Evolutionary conservation across 2,888 invertebrate genomes (phyloP), one percentile per base, ranked within the genome.

Genomic region (Hybos culiciformis): DNA sequence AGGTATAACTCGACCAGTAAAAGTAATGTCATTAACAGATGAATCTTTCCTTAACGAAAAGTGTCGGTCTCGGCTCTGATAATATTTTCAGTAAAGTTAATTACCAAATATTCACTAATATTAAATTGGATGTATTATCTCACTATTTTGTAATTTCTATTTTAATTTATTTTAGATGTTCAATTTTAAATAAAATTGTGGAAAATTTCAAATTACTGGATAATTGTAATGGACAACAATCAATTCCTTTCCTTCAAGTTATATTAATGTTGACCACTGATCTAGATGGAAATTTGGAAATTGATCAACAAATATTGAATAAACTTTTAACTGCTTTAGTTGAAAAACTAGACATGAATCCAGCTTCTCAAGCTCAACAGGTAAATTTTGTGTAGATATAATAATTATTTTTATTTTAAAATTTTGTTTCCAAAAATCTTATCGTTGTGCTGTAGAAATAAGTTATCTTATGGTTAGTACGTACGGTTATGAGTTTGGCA

Each of bases 201-300:
- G 79, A 82, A 46, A 80, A 86, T 50, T 69, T 93, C 52, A 83
- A 84, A 0, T 75, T 78, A 39, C 67, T 93, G 42, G 74, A 81
- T 51, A 71, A 77, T 37, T 75, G 86, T 48, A 84, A 84, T 18
- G 93, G 93, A 3, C 78, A 87, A 7, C 73, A 87, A 47, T 82
- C 86, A 17, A 87, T 94, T 58, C 93, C 94, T 0, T 87, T 88
- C 57, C 80, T 94, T 62, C 93, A 94, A 76, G 87, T 85, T 49
- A 74, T 93, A 4, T 71, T 92, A 9, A 90, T 92, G 83, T 68
- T 93, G 41, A 87, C 88, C 1, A 80, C 83, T 8, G 92, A 93
- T 63, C 71, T 93, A 20, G 91, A 92, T 63, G 83, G 84, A 0
- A 81, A 80, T 54, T 83, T 83, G 24, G 90, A 86, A 57, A 72